Evolutionary conservation across 2,888 invertebrate genomes (phyloP), one percentile per base, ranked within the genome.

Genomic region (Baccha elongata): DNA sequence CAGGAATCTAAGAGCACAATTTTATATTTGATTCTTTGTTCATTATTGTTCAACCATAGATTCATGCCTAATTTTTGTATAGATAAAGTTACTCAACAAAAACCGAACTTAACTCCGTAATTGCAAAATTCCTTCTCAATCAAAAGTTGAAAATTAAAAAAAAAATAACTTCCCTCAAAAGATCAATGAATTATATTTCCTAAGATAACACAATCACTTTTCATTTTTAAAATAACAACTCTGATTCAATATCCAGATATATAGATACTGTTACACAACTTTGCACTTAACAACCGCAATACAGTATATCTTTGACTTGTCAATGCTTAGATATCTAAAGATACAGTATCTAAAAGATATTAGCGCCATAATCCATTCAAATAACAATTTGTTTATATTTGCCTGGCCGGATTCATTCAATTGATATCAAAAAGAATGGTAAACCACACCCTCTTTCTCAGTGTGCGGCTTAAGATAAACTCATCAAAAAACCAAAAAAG

Each of bases 291-390:
- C 37, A 3, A 17, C 13, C 13, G 13, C n/a, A 0, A 3, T 3
- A 1, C 21, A 3, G n/a, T 11, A 5, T 13, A 37, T 40, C 37
- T 55, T 55, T 23, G 40, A 5, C 29, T 44, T 60, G 26, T 60
- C 60, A 60, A 60, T 60, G 40, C 55, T 15, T 15, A 19, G 19
- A 19, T 32, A 10, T 8, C 23, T 4, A 29, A n/a, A 42, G 42
- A 60, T 42, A 29, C 7, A 29, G 7, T 60, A 60, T 60, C 44
- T 29, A 0, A 44, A 60, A 60, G 60, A 60, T 60, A 60, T 60
- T 60, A 60, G 29, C 60, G 60, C 42, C 60, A 44, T 60, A 60
- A 60, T 60, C 60, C 60, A 60, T 60, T 60, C 44, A 60, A 60
- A 44, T 58, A 60, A 44, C 42, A 44, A 60, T 60, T 60, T 60